Base-by-base conservation (phyloP, 2,888 invertebrate species). In the Macaria liturata region DNA sequence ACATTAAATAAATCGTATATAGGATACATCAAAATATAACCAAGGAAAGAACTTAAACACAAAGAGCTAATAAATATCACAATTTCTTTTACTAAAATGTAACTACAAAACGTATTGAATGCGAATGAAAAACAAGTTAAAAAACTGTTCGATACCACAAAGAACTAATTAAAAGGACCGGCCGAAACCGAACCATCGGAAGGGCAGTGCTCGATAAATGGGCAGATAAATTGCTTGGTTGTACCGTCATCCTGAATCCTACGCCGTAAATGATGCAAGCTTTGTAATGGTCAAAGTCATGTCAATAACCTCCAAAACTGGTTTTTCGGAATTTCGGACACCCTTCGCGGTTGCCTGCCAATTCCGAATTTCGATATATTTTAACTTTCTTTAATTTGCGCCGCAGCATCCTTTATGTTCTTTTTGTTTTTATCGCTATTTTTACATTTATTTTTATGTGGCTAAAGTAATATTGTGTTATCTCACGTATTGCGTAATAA, bases 291-390 rank as follows among this genome's bases (percentile, higher is more conserved):
- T 72, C 78, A 77, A 76, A 79, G 83, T 81, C 80, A 76, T 74
- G 87, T 86, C 88, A 82, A 75, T 83, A 88, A 66, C 83, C 87
- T 71, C 62, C 54, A 54, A 51, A 76, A 85, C 86, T 71, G 76
- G 88, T 84, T 83, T 59, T 51, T 20, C 61, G 64, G 71, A 72
- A 70, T 75, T 78, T 78, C 67, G 65, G 69, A 72, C 71, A 74
- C 74, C 74, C 76, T 74, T 74, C 57, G 63, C 66, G 57, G 69
- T 69, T 64, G 65, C 57, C 65, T 66, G 63, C 64, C 61, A 61
- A 59, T 65, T 56, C n/a, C 49, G 59, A 49, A 57, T 60, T 53
- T 52, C 49, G 57, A 63, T 68, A 60, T 54, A 61, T 63, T 68
- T 57, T 66, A 56, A 63, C 64, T 69, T 70, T 67, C 62, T 59